Base-by-base conservation (phyloP, 2,888 invertebrate genomes). In the Teleiodes luculella region DNA sequence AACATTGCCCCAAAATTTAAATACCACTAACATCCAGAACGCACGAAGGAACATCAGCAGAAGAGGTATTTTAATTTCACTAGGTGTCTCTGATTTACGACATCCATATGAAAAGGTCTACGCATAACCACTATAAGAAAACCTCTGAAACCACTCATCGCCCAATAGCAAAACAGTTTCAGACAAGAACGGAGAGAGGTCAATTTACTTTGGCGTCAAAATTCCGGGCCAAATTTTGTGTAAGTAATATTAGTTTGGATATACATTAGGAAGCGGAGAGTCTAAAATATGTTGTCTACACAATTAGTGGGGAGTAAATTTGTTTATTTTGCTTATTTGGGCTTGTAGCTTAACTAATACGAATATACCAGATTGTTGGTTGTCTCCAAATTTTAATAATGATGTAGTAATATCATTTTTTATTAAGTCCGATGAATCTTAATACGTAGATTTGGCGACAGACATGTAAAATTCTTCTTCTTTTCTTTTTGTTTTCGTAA, bases 1-100 rank as follows among this genome's bases (percentile, higher is more conserved):
- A 24, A 24, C 6, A 24, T 8, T 33, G 10, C 33, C 33, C 11
- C 33, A 33, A 24, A 24, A 6, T 33, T 10, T 33, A 33, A 33
- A 33, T 33, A 33, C 10, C 10, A n/a, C n/a, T 33, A 33, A 33
- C 11, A 8, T 16, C 37, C 16, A 37, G n/a, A 14, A 5, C 16
- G 37, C 37, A 18, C 16, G 33, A 33, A 33, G 33, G 11, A 33
- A 31, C 45, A 33, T 47, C 47, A 47, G 11, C 67, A 72, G 62
- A 64, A 57, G 55, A 64, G 68, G 69, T 68, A 73, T 82, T 84
- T 84, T 83, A 83, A 85, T 86, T 81, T 82, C 68, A 76, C 67
- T 76, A 68, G 73, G 67, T 75, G 66, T 72, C 72, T 66, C 73
- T 83, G 83, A 84, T 85, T 84, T 83, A 85, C 71, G 78, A 71